These are phyloP conservation scores for Idaea dimidiata DNA, from an alignment of 2,888 invertebrate species.

Conservation along the genomic window DNA sequence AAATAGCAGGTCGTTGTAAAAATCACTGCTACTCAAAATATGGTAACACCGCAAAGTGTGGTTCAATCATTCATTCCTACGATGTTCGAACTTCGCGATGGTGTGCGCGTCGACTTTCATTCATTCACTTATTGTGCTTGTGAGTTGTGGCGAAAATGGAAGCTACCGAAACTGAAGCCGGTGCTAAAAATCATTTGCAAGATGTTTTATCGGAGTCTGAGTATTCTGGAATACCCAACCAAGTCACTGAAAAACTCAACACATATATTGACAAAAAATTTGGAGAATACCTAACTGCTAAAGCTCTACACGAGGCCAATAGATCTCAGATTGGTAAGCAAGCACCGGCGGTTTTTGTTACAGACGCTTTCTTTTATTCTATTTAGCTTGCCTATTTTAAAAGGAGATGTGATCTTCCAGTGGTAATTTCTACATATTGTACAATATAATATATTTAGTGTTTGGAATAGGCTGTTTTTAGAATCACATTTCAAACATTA, in stretches of 20 bases:
- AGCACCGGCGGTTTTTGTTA: constrained; percentile 45
- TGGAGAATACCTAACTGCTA: constrained; percentile 86
- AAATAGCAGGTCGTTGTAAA: too few relatives aligned
- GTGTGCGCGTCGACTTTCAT: background rate
- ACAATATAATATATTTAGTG: constrained; percentile 5
- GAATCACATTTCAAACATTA: background rate
- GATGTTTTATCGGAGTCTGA: constrained; percentile 70
- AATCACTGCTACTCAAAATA: constrained; percentile 1
- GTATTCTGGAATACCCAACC: constrained; percentile 54
- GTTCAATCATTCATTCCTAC: too few relatives aligned
- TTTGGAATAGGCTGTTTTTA: background rate
- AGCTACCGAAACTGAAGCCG: constrained; percentile 64
- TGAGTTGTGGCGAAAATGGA: constrained; percentile 60
- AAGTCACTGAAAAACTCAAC: constrained; percentile 81
- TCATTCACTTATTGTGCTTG: constrained; percentile 7
- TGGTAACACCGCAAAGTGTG: too few relatives aligned
- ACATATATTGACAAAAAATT: constrained; percentile 79
- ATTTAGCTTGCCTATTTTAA: constrained; percentile 10
- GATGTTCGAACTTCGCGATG: background rate
- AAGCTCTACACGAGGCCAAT: constrained; percentile 86
- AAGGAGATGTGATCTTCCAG: background rate
- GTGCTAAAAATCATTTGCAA: constrained; percentile 68
- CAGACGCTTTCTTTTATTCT: constrained; percentile 36
- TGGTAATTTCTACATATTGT: background rate
- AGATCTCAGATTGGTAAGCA: constrained; percentile 82